These are phyloP conservation scores for Habropoda laboriosa DNA, from an alignment of 1,140 invertebrate genomes.

Conservation along the genomic window DNA sequence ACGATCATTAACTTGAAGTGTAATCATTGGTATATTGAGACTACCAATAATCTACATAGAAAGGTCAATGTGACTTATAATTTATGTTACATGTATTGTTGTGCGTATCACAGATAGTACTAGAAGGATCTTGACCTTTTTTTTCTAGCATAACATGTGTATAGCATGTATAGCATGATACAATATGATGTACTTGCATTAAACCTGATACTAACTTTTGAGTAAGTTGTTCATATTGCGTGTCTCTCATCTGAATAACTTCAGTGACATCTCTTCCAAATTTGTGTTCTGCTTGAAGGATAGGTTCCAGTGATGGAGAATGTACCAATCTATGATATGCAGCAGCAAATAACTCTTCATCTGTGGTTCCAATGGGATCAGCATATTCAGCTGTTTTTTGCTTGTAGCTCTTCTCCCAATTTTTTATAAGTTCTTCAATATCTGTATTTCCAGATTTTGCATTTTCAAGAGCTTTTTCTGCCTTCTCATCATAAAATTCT, in stretches of 20 bases:
- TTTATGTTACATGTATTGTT: not conserved
- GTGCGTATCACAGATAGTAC: not conserved
- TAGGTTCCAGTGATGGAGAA: conserved; percentile 89
- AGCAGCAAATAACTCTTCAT: conserved; percentile 89
- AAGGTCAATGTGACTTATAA: conserved; percentile 45
- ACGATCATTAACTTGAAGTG: not conserved
- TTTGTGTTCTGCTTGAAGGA: conserved; percentile 90
- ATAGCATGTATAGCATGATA: not conserved
- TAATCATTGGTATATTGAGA: conserved; percentile 9
- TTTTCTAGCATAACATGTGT: not conserved
- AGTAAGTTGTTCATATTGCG: conserved; percentile 85
- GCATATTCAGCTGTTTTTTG: conserved; percentile 86
- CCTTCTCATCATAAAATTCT: conserved; percentile 83
- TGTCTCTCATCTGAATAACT: conserved; percentile 85
- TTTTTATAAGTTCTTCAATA: conserved; percentile 86
- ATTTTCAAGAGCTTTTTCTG: conserved; percentile 82
- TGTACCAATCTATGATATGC: conserved; percentile 92
- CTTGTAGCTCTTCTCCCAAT: conserved; percentile 87
- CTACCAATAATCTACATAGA: conserved; percentile 19
- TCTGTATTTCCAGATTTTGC: conserved; percentile 83
- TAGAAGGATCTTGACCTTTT: conserved; percentile 11
- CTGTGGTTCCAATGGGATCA: conserved; percentile 87
- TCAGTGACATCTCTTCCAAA: conserved; percentile 88
- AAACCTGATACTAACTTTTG: conserved; percentile 81
- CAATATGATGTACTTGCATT: too few species aligned